Percentiles rank a stretch among this genome's conserved stretches.
phyloP scores from a whole-genome alignment of 2,888 invertebrate species.

The Patella ulyssiponensis region DNA sequence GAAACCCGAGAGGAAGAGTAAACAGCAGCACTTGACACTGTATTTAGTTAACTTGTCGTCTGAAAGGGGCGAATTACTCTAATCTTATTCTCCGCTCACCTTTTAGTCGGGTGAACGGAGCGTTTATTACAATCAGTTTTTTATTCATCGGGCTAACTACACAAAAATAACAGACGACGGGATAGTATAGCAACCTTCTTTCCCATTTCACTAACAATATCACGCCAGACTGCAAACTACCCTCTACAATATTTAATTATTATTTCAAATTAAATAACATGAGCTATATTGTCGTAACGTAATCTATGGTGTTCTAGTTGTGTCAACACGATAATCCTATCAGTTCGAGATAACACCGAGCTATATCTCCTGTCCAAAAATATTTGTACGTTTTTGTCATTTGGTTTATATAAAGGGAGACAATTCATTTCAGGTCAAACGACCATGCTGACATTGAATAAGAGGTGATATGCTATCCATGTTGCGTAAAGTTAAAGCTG shows the following conservation, averaged over 20 bases:
- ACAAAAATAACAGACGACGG: constrained; percentile 4
- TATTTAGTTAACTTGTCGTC: constrained; percentile 7
- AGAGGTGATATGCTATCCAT: no score
- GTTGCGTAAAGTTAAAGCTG: no score
- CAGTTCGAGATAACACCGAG: background rate
- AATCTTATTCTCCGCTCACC: constrained; percentile 5
- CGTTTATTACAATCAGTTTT: constrained; percentile 3
- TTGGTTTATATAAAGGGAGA: constrained; percentile 9
- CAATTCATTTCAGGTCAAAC: background rate
- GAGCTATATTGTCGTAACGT: constrained; percentile 20
- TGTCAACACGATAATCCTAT: constrained; percentile 26
- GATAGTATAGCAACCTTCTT: background rate
- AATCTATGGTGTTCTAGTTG: constrained; percentile 11
- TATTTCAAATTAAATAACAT: constrained; percentile 28
- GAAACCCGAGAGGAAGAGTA: background rate
- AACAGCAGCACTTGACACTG: constrained; percentile 8
- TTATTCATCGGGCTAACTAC: background rate
- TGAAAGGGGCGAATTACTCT: constrained; percentile 6
- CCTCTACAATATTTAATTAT: constrained; percentile 23
- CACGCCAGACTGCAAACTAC: constrained; percentile 21
- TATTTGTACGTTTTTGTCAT: constrained; percentile 10
- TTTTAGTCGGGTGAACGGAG: background rate
- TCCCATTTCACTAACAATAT: background rate
- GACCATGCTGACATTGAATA: background rate
- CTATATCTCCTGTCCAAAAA: background rate